A percentile compares a stretch with the other conserved stretches of the same genome.
These are phyloP conservation scores for Zaprionus obscuricornis DNA, from an alignment of 2,888 invertebrate genomes.

Conservation along the genomic window DNA sequence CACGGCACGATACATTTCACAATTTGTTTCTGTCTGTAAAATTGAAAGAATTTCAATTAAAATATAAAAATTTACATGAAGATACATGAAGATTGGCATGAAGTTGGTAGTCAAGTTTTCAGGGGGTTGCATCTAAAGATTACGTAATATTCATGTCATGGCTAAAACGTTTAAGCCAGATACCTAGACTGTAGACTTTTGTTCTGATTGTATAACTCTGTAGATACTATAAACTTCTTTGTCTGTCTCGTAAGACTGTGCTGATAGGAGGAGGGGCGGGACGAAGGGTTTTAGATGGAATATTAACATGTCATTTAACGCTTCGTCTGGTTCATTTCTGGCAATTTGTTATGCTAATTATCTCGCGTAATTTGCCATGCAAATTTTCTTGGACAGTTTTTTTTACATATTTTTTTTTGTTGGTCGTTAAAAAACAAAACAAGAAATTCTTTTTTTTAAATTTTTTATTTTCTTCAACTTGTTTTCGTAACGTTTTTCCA, in stretches of 20 bases:
- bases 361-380: conserved; percentile 40
- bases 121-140: too few relatives aligned
- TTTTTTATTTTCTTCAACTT: conserved; percentile 23
- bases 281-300: background rate
- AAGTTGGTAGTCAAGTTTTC: too few relatives aligned
- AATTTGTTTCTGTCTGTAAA: conserved; percentile 86
- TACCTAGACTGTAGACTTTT: too few relatives aligned
- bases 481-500: background rate
- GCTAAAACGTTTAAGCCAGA: too few relatives aligned
- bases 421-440: background rate
- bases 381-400: conserved; percentile 16
- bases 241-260: background rate
- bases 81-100: too few relatives aligned
- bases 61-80: background rate
- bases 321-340: conserved; percentile 42
- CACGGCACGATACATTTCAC: conserved; percentile 88
- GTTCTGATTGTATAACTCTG: too few relatives aligned
- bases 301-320: conserved; percentile 52
- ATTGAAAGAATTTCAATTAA: background rate
- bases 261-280: too few relatives aligned
- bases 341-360: conserved; percentile 51
- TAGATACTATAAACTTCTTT: conserved; percentile 12
- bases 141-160: too few relatives aligned
- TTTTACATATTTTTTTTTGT: background rate
- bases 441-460: too few relatives aligned